Conservation (phyloP, 2,888 invertebrate genomes). For the Tolmerus cingulatus region DNA sequence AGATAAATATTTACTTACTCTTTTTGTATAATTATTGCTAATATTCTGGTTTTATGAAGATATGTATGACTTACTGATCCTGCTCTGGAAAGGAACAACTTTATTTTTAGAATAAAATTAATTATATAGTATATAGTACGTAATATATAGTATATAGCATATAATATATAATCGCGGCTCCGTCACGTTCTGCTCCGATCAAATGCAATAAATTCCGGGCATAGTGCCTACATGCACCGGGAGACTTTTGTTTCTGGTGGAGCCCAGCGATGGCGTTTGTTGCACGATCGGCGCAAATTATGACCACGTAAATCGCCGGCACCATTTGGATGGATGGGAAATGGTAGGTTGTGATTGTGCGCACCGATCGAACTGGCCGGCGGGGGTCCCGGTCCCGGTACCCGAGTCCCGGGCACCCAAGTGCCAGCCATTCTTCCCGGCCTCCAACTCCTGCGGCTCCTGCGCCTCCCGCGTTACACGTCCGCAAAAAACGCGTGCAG, state of each 20-base stretch:
- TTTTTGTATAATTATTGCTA: too few relatives aligned
- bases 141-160: too few relatives aligned
- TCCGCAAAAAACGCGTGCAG: not conserved
- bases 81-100: too few relatives aligned
- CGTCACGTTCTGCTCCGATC: not conserved
- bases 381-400: not conserved
- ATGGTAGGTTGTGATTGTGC: not conserved
- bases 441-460: not conserved
- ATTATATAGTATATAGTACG: too few relatives aligned
- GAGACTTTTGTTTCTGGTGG: not conserved
- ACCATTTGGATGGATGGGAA: not conserved
- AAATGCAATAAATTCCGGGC: not conserved
- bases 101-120: too few relatives aligned
- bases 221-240: not conserved
- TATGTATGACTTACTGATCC: too few relatives aligned
- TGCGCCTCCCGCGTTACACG: not conserved
- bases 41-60: too few relatives aligned
- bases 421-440: not conserved
- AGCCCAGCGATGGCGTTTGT: not conserved
- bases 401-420: not conserved
- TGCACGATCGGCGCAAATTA: not conserved
- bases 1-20: too few relatives aligned
- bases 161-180: too few relatives aligned
- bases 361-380: not conserved
- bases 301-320: not conserved